Evolutionary conservation across 2,113 vertebrate species (phyloP), one percentile per base, ranked within the genome.

Genomic region (Speoplatyrhinus poulsoni): DNA sequence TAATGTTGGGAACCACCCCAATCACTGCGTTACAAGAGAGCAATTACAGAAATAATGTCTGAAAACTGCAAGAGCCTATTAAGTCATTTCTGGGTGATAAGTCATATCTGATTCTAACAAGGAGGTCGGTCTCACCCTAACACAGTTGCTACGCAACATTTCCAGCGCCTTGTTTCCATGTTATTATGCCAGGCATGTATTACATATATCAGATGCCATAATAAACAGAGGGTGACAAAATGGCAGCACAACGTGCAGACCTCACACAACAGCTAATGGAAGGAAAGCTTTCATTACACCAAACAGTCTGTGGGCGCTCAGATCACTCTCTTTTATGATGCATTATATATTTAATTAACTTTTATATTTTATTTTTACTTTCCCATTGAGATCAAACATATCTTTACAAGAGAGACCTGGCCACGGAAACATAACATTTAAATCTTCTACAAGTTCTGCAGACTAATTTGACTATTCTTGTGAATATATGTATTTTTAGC

Each of bases 31-130:
- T 70, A 26, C 83, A 77, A 58, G 68, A 49, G 76, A 66, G 74
- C 72, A 41, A 83, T 86, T 65, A 69, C 62, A 73, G 69, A 72
- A 75, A 88, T 73, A 79, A 82, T 46, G 46, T 33, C 26, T 57
- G n/a, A 17, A 56, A 41, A 41, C 72, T 67, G 77, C 65, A 66
- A 50, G 62, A 62, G 74, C 60, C 76, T 75, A 76, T 80, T 82
- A 56, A 69, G 67, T 67, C 19, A 88, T 85, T 82, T 72, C 4
- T 55, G 36, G 67, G 53, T 66, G 77, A 85, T 87, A 87, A 75
- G 60, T 62, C 13, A 17, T 88, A 89, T 91, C 89, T 87, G 88
- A 88, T 89, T 88, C 81, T 82, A 59, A 66, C 59, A 61, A 55
- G 87, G 85, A 84, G 88, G 88, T 88, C 89, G 82, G 71, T 26